Evolutionary conservation across 2,113 vertebrate species (phyloP).

Genomic region (Salvelinus namaycush): DNA sequence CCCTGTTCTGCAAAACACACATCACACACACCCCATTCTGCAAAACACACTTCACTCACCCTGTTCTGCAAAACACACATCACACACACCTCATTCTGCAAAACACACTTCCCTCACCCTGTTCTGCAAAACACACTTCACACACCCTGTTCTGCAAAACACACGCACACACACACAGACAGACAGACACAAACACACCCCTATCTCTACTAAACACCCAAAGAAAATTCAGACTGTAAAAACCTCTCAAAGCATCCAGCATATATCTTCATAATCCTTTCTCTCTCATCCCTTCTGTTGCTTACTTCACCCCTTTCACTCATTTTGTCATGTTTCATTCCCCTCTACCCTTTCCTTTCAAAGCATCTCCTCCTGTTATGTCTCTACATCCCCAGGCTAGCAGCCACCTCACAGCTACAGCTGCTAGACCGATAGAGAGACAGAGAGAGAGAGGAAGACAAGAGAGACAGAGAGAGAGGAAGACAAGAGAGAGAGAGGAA

Average conservation of each 20-base stretch:
- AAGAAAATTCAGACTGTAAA: background rate
- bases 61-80: no score
- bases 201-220: background rate
- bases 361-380: background rate
- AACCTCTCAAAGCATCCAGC: conserved; percentile 22
- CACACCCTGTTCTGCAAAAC: no score
- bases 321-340: background rate
- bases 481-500: background rate
- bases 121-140: background rate
- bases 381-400: conserved; percentile 7
- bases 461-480: background rate
- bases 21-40: no score
- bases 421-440: conserved; percentile 3
- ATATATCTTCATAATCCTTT: conserved; percentile 49
- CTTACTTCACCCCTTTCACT: conserved; percentile 39
- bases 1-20: no score
- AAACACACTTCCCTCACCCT: no score
- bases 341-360: no score
- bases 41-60: no score
- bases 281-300: conserved; percentile 42
- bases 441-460: background rate
- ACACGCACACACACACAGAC: background rate
- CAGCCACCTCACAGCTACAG: no score
- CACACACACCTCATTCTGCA: background rate
- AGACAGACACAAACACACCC: background rate